Conservation (phyloP, 1,140 invertebrate genomes). For the Drosophila bifasciata region DNA sequence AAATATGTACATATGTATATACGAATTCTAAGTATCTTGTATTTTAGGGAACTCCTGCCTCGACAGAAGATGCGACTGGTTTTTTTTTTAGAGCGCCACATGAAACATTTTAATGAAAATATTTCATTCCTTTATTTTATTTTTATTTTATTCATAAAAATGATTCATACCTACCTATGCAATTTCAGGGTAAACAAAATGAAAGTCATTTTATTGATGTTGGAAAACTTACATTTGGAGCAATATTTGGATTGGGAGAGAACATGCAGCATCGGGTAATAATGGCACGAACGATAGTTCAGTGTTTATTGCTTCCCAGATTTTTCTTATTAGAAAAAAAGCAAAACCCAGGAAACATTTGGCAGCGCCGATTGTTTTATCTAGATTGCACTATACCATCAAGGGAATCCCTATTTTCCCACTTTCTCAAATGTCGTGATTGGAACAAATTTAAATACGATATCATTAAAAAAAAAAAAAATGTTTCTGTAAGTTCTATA, state of each 20-base stretch:
- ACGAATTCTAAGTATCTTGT: too few species aligned
- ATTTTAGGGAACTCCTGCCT: too few species aligned
- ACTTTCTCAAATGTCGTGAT: constrained; percentile 84
- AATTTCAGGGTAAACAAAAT: not conserved
- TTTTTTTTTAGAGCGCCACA: too few species aligned
- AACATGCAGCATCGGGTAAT: constrained; percentile 85
- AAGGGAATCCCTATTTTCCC: constrained; percentile 84
- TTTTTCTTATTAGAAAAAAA: constrained; percentile 85
- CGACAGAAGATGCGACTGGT: too few species aligned
- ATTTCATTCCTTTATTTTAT: too few species aligned
- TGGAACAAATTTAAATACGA: constrained; percentile 85
- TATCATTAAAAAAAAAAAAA: constrained; percentile 77
- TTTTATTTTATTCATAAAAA: too few species aligned
- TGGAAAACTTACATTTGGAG: constrained; percentile 71
- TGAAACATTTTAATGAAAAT: too few species aligned
- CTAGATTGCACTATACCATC: constrained; percentile 85
- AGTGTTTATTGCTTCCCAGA: constrained; percentile 85
- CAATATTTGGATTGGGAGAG: constrained; percentile 85
- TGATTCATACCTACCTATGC: too few species aligned
- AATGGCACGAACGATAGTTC: constrained; percentile 84
- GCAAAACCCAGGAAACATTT: constrained; percentile 86
- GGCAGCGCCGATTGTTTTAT: constrained; percentile 86
- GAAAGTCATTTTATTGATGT: constrained; percentile 79
- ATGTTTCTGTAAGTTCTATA: constrained; percentile 18
- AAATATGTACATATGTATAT: too few species aligned